Conservation (phyloP, 2,888 invertebrate species). For the Drosophila bunnanda region DNA sequence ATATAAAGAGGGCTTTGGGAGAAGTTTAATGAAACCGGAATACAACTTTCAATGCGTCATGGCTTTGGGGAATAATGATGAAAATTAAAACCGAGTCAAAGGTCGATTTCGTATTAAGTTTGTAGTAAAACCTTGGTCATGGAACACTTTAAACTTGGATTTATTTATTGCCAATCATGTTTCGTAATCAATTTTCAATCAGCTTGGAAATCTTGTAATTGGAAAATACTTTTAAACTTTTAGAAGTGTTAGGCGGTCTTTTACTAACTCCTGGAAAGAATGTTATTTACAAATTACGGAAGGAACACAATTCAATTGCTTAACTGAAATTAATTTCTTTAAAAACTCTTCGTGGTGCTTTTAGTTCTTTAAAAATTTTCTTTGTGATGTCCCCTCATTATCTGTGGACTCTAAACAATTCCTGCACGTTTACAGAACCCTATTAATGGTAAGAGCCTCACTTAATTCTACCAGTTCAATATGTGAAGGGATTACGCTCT, state of each 20-base stretch:
- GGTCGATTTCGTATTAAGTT: neutral
- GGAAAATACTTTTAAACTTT: slow-evolving; percentile 1
- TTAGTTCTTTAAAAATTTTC: neutral
- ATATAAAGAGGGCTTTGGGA: slow-evolving; percentile 17
- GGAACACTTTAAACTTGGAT: neutral
- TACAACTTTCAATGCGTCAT: slow-evolving; percentile 1
- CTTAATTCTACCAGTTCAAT: neutral
- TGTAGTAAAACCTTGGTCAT: neutral
- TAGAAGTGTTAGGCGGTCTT: neutral
- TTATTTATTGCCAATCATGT: slow-evolving; percentile 10
- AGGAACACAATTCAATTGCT: neutral
- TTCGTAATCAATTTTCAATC: slow-evolving; percentile 10
- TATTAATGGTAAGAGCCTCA: neutral
- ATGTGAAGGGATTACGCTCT: neutral
- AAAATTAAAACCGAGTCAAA: slow-evolving; percentile 8
- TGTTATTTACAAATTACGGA: neutral
- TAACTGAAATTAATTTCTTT: neutral
- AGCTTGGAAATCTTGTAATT: neutral
- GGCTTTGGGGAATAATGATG: neutral
- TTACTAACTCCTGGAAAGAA: neutral
- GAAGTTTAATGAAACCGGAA: neutral
- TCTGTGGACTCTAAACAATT: neutral
- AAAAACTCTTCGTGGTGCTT: neutral
- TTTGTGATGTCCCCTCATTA: no score
- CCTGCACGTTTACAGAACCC: neutral